Evolutionary conservation across 2,888 invertebrate species (phyloP).

Genomic region (Tetropium fuscum): DNA sequence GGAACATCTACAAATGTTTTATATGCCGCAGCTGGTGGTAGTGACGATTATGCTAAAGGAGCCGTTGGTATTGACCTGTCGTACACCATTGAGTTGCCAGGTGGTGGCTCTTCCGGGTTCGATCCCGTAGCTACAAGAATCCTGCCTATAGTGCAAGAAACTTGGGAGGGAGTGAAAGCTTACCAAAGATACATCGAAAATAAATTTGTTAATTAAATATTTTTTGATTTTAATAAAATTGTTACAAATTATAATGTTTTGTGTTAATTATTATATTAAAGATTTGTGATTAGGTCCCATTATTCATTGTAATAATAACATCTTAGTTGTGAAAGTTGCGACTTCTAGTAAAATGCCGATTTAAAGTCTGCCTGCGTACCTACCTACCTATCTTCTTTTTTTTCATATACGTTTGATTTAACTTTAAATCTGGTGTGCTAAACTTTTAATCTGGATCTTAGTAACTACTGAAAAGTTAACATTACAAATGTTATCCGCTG

Average conservation of each 20-base stretch:
- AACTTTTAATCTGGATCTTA: too few species aligned
- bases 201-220: slow-evolving; percentile 7
- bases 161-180: slow-evolving; percentile 71
- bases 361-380: too few species aligned
- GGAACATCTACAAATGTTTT: slow-evolving; percentile 66
- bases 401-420: too few species aligned
- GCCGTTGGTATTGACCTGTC: slow-evolving; percentile 69
- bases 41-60: slow-evolving; percentile 75
- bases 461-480: too few species aligned
- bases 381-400: too few species aligned
- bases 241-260: not conserved
- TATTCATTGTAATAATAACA: too few species aligned
- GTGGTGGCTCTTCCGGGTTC: slow-evolving; percentile 69
- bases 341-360: too few species aligned
- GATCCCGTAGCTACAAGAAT: slow-evolving; percentile 70
- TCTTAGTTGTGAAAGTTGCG: too few species aligned
- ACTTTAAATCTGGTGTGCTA: too few species aligned
- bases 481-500: too few species aligned
- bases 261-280: not conserved
- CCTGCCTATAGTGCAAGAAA: slow-evolving; percentile 70
- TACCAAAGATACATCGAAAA: slow-evolving; percentile 63
- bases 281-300: too few species aligned
- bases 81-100: slow-evolving; percentile 76
- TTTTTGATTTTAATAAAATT: not conserved
- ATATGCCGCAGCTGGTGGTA: slow-evolving; percentile 72